These are phyloP conservation scores for Peromyscus eremicus DNA, from an alignment of 2,797 vertebrate genomes.

Conservation along the genomic window DNA sequence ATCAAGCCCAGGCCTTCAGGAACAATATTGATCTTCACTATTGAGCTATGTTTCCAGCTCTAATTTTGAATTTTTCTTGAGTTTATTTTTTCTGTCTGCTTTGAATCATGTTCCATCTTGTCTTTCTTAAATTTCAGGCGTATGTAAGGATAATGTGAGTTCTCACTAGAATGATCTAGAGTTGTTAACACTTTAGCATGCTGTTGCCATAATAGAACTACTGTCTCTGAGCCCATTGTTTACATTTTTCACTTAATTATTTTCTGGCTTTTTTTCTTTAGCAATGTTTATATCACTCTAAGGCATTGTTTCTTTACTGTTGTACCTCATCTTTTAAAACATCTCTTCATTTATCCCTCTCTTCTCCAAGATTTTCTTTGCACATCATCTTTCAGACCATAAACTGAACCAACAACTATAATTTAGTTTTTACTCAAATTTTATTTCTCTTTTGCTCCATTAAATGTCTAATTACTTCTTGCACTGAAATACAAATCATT, in stretches of 20 bases:
- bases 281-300: no score
- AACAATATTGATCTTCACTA: neutral
- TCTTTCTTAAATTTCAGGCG: neutral
- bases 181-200: neutral
- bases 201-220: neutral
- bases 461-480: no score
- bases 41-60: neutral
- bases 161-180: neutral
- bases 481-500: no score
- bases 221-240: neutral
- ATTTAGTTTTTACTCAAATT: no score
- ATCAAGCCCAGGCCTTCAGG: neutral
- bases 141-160: neutral
- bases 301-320: no score
- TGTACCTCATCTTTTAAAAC: no score
- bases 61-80: neutral
- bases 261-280: no score
- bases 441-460: no score
- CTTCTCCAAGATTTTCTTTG: no score
- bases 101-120: neutral
- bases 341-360: no score
- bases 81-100: neutral
- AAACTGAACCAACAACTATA: no score
- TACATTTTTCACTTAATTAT: neutral
- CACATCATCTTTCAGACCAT: no score